phyloP scores from a whole-genome alignment of 23 tunicate genomes.

The Phallusia fumigata region DNA sequence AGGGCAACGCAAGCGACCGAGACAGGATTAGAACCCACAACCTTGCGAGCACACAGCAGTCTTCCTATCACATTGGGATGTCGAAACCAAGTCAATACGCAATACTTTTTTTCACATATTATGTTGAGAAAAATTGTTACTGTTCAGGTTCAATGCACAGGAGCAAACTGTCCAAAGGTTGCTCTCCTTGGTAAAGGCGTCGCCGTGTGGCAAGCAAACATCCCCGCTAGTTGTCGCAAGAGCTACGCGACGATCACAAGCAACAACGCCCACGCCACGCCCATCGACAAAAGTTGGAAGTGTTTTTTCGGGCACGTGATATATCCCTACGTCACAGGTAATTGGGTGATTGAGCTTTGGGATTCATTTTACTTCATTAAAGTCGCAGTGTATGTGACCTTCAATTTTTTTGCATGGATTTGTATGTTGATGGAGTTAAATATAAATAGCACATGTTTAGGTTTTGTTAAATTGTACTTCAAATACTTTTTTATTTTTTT shows the following conservation, averaged over 20 bases:
- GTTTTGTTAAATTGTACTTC: too few species aligned
- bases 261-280: not conserved
- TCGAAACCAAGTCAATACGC: too few species aligned
- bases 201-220: slow-evolving; percentile 36
- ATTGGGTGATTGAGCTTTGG: not conserved
- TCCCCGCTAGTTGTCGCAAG: slow-evolving; percentile 25
- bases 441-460: too few species aligned
- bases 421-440: too few species aligned
- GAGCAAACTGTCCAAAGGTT: slow-evolving; percentile 35
- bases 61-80: too few species aligned
- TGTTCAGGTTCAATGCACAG: not conserved
- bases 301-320: slow-evolving; percentile 58
- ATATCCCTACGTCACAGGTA: slow-evolving; percentile 53
- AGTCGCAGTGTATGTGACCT: not conserved
- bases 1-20: too few species aligned
- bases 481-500: too few species aligned
- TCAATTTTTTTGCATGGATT: too few species aligned
- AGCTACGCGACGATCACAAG: not conserved
- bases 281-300: slow-evolving; percentile 50
- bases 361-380: not conserved
- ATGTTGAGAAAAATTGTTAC: too few species aligned
- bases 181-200: slow-evolving; percentile 38
- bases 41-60: too few species aligned
- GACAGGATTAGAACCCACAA: too few species aligned
- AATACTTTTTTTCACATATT: too few species aligned